Evolutionary conservation across 1,140 invertebrate genomes (phyloP).

Genomic region (Helicoverpa zea): DNA sequence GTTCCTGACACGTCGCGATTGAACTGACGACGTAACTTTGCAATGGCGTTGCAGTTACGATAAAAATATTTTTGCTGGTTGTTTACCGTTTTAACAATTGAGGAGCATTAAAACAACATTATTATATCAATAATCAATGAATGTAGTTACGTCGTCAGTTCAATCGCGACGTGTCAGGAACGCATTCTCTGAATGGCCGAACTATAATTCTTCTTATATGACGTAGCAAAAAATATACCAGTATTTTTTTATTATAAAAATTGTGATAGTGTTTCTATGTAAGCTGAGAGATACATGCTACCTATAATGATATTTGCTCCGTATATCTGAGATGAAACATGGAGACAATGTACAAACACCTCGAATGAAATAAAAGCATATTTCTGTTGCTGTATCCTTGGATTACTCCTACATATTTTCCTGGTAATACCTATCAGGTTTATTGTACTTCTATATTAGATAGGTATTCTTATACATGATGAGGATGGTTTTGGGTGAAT

Average conservation of each 20-base stretch:
- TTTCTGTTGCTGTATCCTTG: constrained; percentile 15
- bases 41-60: too few relatives aligned
- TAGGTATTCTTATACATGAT: constrained; percentile 7
- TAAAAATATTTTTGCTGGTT: too few relatives aligned
- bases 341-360: constrained; percentile 23
- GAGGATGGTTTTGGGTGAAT: constrained; percentile 26
- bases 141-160: too few relatives aligned
- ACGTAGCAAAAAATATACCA: background rate
- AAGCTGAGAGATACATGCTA: background rate
- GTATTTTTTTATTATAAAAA: background rate
- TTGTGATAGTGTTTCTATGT: background rate
- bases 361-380: constrained; percentile 30
- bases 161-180: too few relatives aligned
- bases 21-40: too few relatives aligned
- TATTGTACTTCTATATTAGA: background rate
- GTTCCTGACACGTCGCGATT: too few relatives aligned
- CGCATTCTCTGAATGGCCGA: too few relatives aligned
- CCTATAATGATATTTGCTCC: constrained; percentile 13
- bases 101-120: too few relatives aligned
- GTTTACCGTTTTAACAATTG: too few relatives aligned
- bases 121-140: too few relatives aligned
- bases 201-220: too few relatives aligned
- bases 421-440: background rate
- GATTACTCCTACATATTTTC: constrained; percentile 17
- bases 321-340: background rate